Conservation (phyloP, 2,888 invertebrate genomes). For the Sinelater perroti region DNA sequence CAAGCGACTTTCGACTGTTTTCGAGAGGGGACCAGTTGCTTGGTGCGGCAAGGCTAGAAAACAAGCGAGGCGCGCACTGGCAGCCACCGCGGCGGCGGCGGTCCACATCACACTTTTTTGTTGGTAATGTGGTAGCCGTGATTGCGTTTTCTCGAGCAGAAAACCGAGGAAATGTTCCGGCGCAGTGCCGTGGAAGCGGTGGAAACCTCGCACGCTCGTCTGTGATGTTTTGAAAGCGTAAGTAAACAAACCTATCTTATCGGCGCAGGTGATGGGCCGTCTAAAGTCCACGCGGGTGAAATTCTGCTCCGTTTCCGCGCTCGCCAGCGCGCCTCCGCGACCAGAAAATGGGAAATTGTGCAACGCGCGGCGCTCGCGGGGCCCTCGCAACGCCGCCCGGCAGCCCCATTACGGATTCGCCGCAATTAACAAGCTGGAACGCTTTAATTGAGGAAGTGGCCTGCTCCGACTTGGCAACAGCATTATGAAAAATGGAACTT, state of each 20-base stretch:
- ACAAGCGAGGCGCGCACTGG: constrained; percentile 14
- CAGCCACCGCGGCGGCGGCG: constrained; percentile 16
- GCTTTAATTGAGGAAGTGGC: constrained; percentile 36
- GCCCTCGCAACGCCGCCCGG: constrained; percentile 1
- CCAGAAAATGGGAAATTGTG: constrained; percentile 31
- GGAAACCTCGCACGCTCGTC: constrained; percentile 1
- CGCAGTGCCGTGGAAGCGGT: constrained; percentile 7
- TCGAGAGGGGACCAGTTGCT: constrained; percentile 11
- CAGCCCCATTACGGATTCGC: constrained; percentile 22
- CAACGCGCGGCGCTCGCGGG: constrained; percentile 20
- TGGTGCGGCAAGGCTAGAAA: constrained; percentile 23
- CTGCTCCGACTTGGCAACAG: constrained; percentile 20
- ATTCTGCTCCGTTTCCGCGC: constrained; percentile 20
- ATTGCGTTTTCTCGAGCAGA: not conserved
- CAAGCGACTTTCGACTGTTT: not conserved
- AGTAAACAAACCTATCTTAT: constrained; percentile 10
- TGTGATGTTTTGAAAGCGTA: constrained; percentile 7
- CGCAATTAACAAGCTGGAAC: constrained; percentile 33
- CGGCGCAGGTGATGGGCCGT: not conserved
- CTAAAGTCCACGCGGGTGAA: constrained; percentile 12
- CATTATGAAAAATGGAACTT: constrained; percentile 34
- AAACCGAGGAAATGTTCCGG: constrained; percentile 20
- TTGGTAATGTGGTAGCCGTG: constrained; percentile 24
- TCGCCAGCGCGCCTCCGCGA: constrained; percentile 20
- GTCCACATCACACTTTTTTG: constrained; percentile 31